These are phyloP conservation scores for Drosophila emarginata DNA, from an alignment of 2,888 invertebrate species.

Conservation along the genomic window DNA sequence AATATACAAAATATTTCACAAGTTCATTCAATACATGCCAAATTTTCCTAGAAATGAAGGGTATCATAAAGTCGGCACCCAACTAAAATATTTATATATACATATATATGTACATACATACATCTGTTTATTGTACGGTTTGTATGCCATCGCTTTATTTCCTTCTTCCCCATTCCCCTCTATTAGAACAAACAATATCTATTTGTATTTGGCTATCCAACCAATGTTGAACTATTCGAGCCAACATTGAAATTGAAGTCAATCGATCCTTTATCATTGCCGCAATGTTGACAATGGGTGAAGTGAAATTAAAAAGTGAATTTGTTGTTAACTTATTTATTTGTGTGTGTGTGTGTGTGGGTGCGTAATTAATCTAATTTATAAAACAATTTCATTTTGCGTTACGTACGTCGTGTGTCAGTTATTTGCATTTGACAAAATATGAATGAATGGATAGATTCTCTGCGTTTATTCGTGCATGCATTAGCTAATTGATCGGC, in stretches of 20 bases:
- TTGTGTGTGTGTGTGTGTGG: constrained; percentile 15
- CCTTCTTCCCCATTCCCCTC: not conserved
- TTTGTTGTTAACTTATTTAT: constrained; percentile 16
- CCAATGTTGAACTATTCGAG: constrained; percentile 11
- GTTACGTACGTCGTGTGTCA: constrained; percentile 44
- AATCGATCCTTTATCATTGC: not conserved
- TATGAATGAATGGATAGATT: not conserved
- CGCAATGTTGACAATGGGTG: constrained; percentile 19
- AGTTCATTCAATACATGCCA: no score
- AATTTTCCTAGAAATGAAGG: no score
- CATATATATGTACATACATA: not conserved
- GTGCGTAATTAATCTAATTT: constrained; percentile 55
- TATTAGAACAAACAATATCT: not conserved
- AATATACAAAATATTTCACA: not conserved
- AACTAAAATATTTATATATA: not conserved
- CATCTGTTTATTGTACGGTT: not conserved
- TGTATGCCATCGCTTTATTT: not conserved
- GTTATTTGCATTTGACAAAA: constrained; percentile 15
- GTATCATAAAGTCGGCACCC: not conserved
- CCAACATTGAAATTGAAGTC: constrained; percentile 15
- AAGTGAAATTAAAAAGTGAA: constrained; percentile 30
- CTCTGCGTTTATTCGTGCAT: constrained; percentile 45
- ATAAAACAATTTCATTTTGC: constrained; percentile 5
- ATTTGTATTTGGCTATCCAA: not conserved
- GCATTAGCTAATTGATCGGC: constrained; percentile 52